Conservation (phyloP, 2,888 invertebrate genomes). For the Phortica okadai region DNA sequence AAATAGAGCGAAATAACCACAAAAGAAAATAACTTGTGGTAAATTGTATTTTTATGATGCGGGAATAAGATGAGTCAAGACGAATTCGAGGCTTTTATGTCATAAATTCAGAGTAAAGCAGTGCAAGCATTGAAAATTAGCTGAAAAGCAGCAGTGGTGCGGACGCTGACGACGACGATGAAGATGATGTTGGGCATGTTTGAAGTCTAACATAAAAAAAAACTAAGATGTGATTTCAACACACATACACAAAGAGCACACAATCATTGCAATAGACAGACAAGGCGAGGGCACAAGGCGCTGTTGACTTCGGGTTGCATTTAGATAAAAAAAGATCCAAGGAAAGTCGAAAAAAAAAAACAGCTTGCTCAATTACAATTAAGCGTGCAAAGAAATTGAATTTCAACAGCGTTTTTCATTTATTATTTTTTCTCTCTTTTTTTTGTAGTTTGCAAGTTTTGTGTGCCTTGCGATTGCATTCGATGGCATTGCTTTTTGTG, state of each 20-base stretch:
- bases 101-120: background rate
- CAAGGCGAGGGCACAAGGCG: slow-evolving; percentile 20
- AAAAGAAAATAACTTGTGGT: slow-evolving; percentile 29
- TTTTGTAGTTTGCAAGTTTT: background rate
- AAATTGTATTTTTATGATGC: slow-evolving; percentile 25
- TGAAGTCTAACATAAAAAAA: background rate
- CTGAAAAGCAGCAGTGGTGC: background rate
- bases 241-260: background rate
- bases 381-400: slow-evolving; percentile 69
- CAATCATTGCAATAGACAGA: slow-evolving; percentile 14
- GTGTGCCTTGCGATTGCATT: slow-evolving; percentile 33
- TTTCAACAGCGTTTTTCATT: slow-evolving; percentile 51
- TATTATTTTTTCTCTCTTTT: slow-evolving; percentile 14
- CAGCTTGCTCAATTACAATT: slow-evolving; percentile 69
- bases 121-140: slow-evolving; percentile 16
- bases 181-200: background rate
- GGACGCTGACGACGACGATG: background rate
- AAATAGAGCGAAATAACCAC: slow-evolving; percentile 14
- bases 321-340: background rate
- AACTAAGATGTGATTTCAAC: background rate
- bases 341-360: slow-evolving; percentile 41
- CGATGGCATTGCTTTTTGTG: slow-evolving; percentile 36
- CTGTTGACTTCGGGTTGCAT: background rate
- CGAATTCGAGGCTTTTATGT: slow-evolving; percentile 14
- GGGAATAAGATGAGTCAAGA: background rate